phyloP scores from a whole-genome alignment of 2,888 invertebrate species.

The Pachycephus smyrnensis region DNA sequence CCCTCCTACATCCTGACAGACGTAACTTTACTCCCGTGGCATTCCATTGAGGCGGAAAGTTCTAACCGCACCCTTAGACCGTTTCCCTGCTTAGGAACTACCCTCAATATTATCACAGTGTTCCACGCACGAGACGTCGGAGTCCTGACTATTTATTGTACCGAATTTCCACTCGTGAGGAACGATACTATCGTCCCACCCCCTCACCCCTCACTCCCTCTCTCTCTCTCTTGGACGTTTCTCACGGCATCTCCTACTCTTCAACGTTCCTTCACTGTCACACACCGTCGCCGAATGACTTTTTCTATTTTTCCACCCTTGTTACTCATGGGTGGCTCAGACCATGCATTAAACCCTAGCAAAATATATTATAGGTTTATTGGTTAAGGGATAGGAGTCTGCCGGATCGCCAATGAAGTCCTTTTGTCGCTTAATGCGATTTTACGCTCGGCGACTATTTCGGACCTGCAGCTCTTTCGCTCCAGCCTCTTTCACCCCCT shows the following conservation, averaged over 20 bases:
- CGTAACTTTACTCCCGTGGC: background rate
- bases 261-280: too few relatives aligned
- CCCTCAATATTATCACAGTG: constrained; percentile 19
- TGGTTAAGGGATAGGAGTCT: constrained; percentile 13
- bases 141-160: constrained; percentile 15
- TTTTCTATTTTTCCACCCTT: background rate
- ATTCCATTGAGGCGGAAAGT: background rate
- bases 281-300: too few relatives aligned
- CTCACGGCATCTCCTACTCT: too few relatives aligned
- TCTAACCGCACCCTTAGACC: constrained; percentile 8
- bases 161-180: constrained; percentile 10
- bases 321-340: background rate
- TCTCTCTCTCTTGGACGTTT: too few relatives aligned
- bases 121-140: constrained; percentile 13
- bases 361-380: constrained; percentile 32
- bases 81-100: constrained; percentile 14
- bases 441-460: constrained; percentile 14
- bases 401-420: constrained; percentile 26
- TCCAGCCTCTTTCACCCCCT: background rate
- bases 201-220: too few relatives aligned
- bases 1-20: background rate
- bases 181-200: constrained; percentile 6
- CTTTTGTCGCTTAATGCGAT: constrained; percentile 33
- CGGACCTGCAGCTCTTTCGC: background rate
- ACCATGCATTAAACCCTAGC: background rate